These are phyloP conservation scores for Drosophila lowei DNA, from an alignment of 1,140 invertebrate genomes.

Conservation along the genomic window DNA sequence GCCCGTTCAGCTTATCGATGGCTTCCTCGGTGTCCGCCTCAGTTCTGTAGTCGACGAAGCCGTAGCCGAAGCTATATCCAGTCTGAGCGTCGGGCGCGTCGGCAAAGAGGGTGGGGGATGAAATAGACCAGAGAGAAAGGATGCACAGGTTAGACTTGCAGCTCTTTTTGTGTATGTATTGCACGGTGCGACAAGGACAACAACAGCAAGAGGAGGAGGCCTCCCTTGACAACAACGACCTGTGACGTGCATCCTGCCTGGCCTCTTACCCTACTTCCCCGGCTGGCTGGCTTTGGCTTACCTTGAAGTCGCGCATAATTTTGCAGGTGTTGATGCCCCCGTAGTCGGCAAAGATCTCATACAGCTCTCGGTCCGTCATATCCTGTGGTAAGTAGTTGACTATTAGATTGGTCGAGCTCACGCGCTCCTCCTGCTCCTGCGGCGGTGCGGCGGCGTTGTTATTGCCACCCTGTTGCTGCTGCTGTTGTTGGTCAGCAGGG, in stretches of 20 bases:
- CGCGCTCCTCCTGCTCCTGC: too few relatives aligned
- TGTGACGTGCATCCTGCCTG: neutral
- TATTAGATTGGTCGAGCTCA: conserved; percentile 85
- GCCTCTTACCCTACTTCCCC: neutral
- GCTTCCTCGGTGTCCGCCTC: conserved; percentile 93
- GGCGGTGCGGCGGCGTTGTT: too few relatives aligned
- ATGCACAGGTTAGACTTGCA: neutral
- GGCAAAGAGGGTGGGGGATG: neutral
- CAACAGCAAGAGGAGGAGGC: too few relatives aligned
- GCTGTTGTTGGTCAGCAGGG: too few relatives aligned
- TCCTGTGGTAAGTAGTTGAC: conserved; percentile 98
- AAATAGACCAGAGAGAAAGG: conserved; percentile 7
- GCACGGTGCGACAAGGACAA: neutral
- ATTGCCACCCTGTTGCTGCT: too few relatives aligned
- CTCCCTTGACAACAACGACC: neutral
- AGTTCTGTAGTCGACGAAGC: conserved; percentile 93
- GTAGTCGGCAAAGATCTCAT: conserved; percentile 93
- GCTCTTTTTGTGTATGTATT: conserved; percentile 3
- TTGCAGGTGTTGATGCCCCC: conserved; percentile 94
- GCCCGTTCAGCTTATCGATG: conserved; percentile 93
- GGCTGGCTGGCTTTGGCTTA: too few relatives aligned
- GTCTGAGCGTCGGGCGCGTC: conserved; percentile 85
- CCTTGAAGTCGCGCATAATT: conserved; percentile 91
- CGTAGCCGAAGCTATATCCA: conserved; percentile 97
- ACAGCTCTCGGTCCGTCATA: conserved; percentile 95